Percentiles rank a stretch among this genome's conserved stretches.
Conservation (phyloP, 2,888 invertebrate species). For the Caenorhabditis drosophilae region DNA sequence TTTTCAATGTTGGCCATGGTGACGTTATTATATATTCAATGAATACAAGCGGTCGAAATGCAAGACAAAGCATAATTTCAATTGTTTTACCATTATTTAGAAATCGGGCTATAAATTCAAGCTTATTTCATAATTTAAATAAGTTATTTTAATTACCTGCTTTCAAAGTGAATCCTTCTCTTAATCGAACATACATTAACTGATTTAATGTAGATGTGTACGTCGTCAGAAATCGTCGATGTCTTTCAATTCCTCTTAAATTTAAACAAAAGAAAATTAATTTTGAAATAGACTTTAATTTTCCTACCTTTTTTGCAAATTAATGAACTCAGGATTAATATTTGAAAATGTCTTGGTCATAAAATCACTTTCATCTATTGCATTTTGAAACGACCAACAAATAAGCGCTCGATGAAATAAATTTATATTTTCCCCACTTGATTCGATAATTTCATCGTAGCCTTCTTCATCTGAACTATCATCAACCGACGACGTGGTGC, state of each 20-base stretch:
- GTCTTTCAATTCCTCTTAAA: conserved; percentile 23
- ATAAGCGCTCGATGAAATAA: conserved; percentile 72
- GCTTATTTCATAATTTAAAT: neutral
- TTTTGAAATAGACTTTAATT: neutral
- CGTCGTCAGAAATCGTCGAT: conserved; percentile 25
- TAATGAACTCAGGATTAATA: conserved; percentile 74
- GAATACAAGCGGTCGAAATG: conserved; percentile 79
- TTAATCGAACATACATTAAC: conserved; percentile 78
- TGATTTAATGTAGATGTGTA: conserved; percentile 72
- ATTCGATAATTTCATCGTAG: neutral
- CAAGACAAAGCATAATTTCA: conserved; percentile 77
- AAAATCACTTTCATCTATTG: conserved; percentile 64
- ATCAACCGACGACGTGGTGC: conserved; percentile 1
- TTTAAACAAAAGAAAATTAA: neutral
- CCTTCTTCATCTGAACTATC: neutral
- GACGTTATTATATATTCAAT: conserved; percentile 77
- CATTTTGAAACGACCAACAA: conserved; percentile 75
- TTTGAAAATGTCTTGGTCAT: conserved; percentile 37
- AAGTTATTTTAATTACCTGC: conserved; percentile 49
- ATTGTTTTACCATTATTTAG: conserved; percentile 71
- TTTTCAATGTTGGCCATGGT: conserved; percentile 39
- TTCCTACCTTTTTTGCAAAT: conserved; percentile 47
- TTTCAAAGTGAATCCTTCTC: conserved; percentile 80
- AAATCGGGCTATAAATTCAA: conserved; percentile 1
- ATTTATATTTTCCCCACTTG: conserved; percentile 1